Evolutionary conservation across 2,113 vertebrate species (phyloP).

Genomic region (Thamnaconus septentrionalis): DNA sequence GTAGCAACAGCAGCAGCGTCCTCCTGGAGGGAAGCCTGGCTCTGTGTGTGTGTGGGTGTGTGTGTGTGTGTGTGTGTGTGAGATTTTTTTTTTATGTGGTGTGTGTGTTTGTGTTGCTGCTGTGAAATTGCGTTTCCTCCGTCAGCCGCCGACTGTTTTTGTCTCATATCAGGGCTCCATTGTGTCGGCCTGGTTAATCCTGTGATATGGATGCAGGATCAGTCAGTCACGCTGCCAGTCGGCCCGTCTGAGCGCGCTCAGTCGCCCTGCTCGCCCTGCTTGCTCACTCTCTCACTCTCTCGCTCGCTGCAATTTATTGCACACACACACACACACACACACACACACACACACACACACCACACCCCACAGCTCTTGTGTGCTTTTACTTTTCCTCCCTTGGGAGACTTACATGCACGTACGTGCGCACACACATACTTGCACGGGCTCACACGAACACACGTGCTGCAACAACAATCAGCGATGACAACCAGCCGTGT

Average conservation of each 20-base stretch:
- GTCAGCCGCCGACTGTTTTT: constrained; percentile 51
- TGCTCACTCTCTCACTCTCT: too few species aligned
- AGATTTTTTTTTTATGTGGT: too few species aligned
- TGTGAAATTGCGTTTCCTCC: constrained; percentile 54
- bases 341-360: too few species aligned
- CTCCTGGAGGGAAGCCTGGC: too few species aligned
- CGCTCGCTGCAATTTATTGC: too few species aligned
- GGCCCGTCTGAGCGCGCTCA: constrained; percentile 47
- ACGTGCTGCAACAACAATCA: background rate
- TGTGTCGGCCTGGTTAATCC: constrained; percentile 62
- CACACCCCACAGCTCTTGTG: too few species aligned
- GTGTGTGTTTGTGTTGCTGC: too few species aligned
- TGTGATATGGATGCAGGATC: constrained; percentile 66
- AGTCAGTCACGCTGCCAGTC: constrained; percentile 64
- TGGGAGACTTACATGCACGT: constrained; percentile 17
- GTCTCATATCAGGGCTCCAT: constrained; percentile 49
- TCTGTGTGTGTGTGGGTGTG: too few species aligned
- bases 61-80: too few species aligned
- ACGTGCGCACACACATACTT: constrained; percentile 32
- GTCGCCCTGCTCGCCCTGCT: constrained; percentile 13
- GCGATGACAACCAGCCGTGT: too few species aligned
- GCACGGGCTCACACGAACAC: background rate
- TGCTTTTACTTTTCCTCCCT: background rate
- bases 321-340: too few species aligned
- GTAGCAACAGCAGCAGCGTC: too few species aligned